Evolutionary conservation across 1,140 invertebrate species (phyloP).

Genomic region (Adelges cooleyi): DNA sequence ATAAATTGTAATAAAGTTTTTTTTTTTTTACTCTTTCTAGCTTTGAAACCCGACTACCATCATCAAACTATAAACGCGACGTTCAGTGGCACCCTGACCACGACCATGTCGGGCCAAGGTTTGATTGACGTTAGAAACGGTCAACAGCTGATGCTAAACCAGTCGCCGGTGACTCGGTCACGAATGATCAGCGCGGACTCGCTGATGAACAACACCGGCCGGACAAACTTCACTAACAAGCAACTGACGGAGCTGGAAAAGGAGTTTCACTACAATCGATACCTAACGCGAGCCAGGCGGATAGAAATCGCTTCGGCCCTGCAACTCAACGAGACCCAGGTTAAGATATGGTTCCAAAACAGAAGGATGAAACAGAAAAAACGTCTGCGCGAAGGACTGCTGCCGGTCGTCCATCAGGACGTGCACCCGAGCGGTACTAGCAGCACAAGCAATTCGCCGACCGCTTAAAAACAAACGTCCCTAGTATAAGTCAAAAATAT

Average conservation of each 20-base stretch:
- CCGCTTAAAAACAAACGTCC: slow-evolving; percentile 34
- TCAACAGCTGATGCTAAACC: background rate
- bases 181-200: background rate
- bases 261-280: slow-evolving; percentile 99
- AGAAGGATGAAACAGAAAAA: slow-evolving; percentile 90
- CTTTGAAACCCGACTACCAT: slow-evolving; percentile 19
- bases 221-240: slow-evolving; percentile 98
- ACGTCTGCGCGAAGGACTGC: slow-evolving; percentile 77
- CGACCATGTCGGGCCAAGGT: background rate
- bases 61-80: background rate
- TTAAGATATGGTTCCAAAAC: slow-evolving; percentile 89
- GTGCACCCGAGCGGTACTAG: slow-evolving; percentile 36
- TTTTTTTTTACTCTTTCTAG: too few relatives aligned
- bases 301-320: slow-evolving; percentile 95
- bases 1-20: too few relatives aligned
- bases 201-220: slow-evolving; percentile 60
- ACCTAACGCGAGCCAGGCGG: slow-evolving; percentile 85
- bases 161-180: slow-evolving; percentile 7
- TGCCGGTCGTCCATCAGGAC: slow-evolving; percentile 45
- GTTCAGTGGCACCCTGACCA: background rate
- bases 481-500: too few relatives aligned
- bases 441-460: slow-evolving; percentile 42
- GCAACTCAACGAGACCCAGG: slow-evolving; percentile 92
- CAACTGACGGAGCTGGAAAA: slow-evolving; percentile 97
- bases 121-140: background rate